These are phyloP conservation scores for Mya arenaria DNA, from an alignment of 1,140 invertebrate genomes.

Conservation along the genomic window DNA sequence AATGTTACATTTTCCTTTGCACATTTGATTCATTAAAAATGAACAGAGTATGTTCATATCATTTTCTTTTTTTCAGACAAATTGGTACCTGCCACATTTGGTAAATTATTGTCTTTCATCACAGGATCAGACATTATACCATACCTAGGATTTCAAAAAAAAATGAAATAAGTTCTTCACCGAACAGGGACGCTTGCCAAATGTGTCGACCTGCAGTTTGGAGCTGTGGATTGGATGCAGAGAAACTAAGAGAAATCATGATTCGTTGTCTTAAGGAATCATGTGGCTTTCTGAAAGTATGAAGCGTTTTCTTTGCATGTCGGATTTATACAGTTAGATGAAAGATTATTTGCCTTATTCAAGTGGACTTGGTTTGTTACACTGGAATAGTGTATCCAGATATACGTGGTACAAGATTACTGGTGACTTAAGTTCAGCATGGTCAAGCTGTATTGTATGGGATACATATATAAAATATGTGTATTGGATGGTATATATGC, in stretches of 20 bases:
- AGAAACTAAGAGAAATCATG: conserved; percentile 5
- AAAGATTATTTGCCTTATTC: conserved; percentile 5
- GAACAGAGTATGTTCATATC: conserved; percentile 23
- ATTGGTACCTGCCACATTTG: conserved; percentile 6
- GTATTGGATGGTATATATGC: no score
- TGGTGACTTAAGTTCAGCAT: conserved; percentile 4
- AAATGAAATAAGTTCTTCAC: background rate
- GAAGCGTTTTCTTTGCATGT: conserved; percentile 15
- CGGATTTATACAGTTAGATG: conserved; percentile 8
- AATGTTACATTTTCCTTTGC: conserved; percentile 10
- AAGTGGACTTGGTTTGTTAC: background rate
- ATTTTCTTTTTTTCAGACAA: conserved; percentile 26
- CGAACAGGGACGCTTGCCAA: background rate
- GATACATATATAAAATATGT: no score
- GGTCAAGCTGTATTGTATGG: conserved; percentile 7
- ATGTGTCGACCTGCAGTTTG: conserved; percentile 12
- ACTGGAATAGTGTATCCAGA: conserved; percentile 7
- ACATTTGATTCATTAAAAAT: conserved; percentile 22
- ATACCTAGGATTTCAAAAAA: conserved; percentile 3
- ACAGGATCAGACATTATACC: conserved; percentile 15
- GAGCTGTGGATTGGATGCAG: conserved; percentile 1
- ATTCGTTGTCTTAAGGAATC: background rate
- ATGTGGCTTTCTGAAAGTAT: conserved; percentile 10
- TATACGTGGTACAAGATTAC: background rate
- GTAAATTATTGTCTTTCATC: conserved; percentile 4